phyloP scores from a whole-genome alignment of 2,797 vertebrate species.

The Simalia tracyae region DNA sequence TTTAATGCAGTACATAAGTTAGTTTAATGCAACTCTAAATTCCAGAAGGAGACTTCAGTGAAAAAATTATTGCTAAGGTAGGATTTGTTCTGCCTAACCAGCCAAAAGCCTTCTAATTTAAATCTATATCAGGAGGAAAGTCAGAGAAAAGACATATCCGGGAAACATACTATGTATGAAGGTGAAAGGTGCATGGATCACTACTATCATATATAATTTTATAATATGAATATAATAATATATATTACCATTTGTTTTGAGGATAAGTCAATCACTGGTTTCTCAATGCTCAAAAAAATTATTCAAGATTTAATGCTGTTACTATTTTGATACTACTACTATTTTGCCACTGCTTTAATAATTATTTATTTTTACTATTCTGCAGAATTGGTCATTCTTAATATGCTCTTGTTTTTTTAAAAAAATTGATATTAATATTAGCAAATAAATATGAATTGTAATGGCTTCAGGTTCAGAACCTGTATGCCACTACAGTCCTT shows the following conservation, averaged over 20 bases:
- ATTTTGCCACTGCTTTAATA: too few relatives aligned
- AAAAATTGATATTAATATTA: too few relatives aligned
- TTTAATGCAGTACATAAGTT: background rate
- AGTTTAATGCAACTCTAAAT: background rate
- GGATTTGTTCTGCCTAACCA: background rate
- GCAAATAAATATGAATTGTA: background rate
- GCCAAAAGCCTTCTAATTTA: background rate
- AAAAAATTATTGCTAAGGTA: background rate
- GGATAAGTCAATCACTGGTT: background rate
- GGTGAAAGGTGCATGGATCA: background rate
- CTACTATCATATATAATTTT: background rate
- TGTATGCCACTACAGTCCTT: background rate
- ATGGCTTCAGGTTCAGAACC: background rate
- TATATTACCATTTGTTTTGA: background rate
- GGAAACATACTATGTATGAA: background rate
- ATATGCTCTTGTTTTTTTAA: background rate
- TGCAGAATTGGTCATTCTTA: background rate
- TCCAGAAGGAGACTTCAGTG: background rate
- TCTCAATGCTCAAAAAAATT: background rate
- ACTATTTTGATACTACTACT: too few relatives aligned
- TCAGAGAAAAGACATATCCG: background rate
- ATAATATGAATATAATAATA: background rate
- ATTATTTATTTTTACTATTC: background rate
- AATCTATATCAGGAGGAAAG: background rate
- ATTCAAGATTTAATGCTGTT: background rate